Evolutionary conservation across 2,888 invertebrate genomes (phyloP).

Genomic region (Uloborus plumipes): DNA sequence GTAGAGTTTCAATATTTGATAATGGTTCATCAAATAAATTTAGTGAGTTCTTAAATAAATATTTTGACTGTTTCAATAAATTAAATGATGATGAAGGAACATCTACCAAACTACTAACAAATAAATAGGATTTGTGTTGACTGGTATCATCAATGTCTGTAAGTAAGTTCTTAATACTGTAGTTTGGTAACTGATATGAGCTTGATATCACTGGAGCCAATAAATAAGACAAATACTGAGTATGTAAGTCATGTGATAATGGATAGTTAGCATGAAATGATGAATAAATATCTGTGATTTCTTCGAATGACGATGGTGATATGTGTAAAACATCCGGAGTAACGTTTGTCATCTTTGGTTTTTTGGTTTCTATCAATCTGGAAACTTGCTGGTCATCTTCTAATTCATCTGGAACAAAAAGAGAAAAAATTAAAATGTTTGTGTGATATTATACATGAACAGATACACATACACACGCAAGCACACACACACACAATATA

Average conservation of each 20-base stretch:
- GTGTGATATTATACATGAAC: no score
- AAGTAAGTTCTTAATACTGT: conserved; percentile 19
- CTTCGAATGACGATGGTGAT: background rate
- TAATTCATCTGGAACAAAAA: background rate
- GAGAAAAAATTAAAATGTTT: background rate
- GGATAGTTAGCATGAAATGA: conserved; percentile 15
- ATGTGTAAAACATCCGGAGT: background rate
- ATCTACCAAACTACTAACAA: background rate
- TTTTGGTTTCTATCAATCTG: conserved; percentile 1
- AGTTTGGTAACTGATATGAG: conserved; percentile 14
- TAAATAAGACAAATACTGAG: conserved; percentile 16
- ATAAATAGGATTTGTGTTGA: background rate
- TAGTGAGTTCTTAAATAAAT: conserved; percentile 6
- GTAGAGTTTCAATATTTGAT: no score
- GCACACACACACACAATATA: no score
- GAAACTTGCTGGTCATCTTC: background rate
- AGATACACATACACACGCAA: no score
- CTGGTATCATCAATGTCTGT: background rate
- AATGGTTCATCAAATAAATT: no score
- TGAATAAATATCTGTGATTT: conserved; percentile 14
- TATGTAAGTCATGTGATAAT: background rate
- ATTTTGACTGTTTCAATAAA: conserved; percentile 29
- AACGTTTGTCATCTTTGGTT: conserved; percentile 21
- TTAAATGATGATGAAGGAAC: conserved; percentile 33
- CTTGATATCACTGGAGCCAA: background rate